A percentile compares a stretch with the other conserved stretches of the same genome.
Conservation (phyloP, 1,140 invertebrate species). For the Liolophura sinensis region DNA sequence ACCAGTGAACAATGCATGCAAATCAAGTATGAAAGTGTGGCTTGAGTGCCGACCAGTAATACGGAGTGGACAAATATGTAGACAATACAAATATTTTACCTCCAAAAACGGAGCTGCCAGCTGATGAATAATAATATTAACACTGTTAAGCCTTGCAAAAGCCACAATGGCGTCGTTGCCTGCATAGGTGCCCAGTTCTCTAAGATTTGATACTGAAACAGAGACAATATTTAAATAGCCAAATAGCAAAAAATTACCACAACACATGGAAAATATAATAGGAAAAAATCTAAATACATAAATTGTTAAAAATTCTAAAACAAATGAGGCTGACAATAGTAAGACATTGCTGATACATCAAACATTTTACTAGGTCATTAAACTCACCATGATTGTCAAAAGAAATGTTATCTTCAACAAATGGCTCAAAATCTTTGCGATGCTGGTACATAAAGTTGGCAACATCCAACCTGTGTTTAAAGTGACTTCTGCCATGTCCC, state of each 20-base stretch:
- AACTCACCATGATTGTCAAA: constrained; percentile 62
- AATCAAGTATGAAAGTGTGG: too few relatives aligned
- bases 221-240: background rate
- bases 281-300: background rate
- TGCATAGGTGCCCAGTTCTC: constrained; percentile 62
- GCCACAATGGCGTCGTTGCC: constrained; percentile 66
- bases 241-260: background rate
- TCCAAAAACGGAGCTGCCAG: constrained; percentile 60
- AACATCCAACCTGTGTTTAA: constrained; percentile 58
- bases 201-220: constrained; percentile 58
- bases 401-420: constrained; percentile 62
- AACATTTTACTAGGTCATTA: background rate
- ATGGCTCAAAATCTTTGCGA: constrained; percentile 63
- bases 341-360: background rate
- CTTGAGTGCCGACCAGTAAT: background rate
- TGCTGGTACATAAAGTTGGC: constrained; percentile 61
- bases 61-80: background rate
- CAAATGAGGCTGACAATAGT: background rate
- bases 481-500: constrained; percentile 61
- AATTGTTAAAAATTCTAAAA: background rate
- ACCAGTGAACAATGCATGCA: too few relatives aligned
- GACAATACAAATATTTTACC: constrained; percentile 33
- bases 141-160: constrained; percentile 61
- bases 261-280: background rate
- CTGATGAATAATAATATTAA: constrained; percentile 64